Conservation (phyloP, 2,113 vertebrate species). For the Sphaerodactylus townsendi region DNA sequence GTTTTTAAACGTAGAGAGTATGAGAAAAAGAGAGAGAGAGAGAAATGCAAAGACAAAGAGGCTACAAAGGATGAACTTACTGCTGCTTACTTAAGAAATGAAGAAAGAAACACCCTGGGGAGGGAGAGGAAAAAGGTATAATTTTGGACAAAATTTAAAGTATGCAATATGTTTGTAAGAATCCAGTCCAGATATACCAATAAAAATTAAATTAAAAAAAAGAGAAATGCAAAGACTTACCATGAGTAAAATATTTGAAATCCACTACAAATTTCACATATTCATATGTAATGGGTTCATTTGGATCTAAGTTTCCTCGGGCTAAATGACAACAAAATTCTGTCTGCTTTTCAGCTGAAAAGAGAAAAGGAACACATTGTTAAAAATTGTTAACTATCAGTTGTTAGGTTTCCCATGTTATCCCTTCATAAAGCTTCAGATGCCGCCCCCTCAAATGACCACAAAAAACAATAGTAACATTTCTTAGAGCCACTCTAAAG, state of each 20-base stretch:
- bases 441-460: no score
- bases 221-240: slow-evolving; percentile 72
- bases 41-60: slow-evolving; percentile 47
- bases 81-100: no score
- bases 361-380: slow-evolving; percentile 31
- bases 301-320: slow-evolving; percentile 81
- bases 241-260: slow-evolving; percentile 87
- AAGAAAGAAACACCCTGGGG: no score
- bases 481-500: slow-evolving; percentile 15
- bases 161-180: no score
- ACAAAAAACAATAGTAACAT: no score
- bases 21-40: background rate
- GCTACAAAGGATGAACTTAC: no score
- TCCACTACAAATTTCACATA: slow-evolving; percentile 91
- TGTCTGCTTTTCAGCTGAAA: slow-evolving; percentile 83
- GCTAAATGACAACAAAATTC: slow-evolving; percentile 95
- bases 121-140: no score
- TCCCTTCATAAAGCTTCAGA: background rate
- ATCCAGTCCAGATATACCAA: no score
- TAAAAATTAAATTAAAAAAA: no score
- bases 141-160: no score
- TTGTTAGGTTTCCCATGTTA: background rate
- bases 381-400: background rate
- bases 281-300: slow-evolving; percentile 81
- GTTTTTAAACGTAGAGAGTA: background rate